These are phyloP conservation scores for Oenanthe oenanthe DNA, from an alignment of 2,113 vertebrate genomes.

Conservation along the genomic window DNA sequence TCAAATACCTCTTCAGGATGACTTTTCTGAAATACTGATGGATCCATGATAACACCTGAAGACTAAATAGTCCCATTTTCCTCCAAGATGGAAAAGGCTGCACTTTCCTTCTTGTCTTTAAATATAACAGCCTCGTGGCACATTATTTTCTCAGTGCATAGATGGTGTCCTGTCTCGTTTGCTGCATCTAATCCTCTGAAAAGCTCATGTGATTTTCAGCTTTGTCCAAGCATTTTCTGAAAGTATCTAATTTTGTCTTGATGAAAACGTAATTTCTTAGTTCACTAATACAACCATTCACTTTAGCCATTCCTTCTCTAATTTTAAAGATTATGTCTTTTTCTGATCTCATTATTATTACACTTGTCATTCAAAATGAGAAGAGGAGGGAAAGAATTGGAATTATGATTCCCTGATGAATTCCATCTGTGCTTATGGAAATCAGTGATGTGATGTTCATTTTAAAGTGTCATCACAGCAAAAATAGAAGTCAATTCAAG, in stretches of 20 bases:
- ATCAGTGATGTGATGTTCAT: conserved; percentile 28
- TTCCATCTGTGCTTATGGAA: conserved; percentile 52
- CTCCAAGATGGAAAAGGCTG: neutral
- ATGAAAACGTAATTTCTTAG: conserved; percentile 68
- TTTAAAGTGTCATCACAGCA: conserved; percentile 31
- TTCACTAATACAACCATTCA: conserved; percentile 48
- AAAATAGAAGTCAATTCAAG: conserved; percentile 35
- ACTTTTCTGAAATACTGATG: neutral
- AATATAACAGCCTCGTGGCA: neutral
- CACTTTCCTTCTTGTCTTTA: neutral
- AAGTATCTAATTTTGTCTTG: conserved; percentile 57
- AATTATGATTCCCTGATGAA: conserved; percentile 55
- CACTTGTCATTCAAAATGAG: conserved; percentile 62
- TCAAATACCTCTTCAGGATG: neutral
- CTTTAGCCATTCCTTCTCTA: conserved; percentile 50
- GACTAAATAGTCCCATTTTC: neutral
- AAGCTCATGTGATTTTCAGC: conserved; percentile 43
- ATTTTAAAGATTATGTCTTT: conserved; percentile 64
- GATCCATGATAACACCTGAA: neutral
- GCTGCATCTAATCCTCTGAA: conserved; percentile 40
- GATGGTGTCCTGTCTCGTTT: neutral
- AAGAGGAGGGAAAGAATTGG: conserved; percentile 44
- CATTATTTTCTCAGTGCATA: neutral
- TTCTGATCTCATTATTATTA: conserved; percentile 65
- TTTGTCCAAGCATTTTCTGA: conserved; percentile 57